Conservation (phyloP, 2,113 vertebrate species). For the Pleuronectes platessa region DNA sequence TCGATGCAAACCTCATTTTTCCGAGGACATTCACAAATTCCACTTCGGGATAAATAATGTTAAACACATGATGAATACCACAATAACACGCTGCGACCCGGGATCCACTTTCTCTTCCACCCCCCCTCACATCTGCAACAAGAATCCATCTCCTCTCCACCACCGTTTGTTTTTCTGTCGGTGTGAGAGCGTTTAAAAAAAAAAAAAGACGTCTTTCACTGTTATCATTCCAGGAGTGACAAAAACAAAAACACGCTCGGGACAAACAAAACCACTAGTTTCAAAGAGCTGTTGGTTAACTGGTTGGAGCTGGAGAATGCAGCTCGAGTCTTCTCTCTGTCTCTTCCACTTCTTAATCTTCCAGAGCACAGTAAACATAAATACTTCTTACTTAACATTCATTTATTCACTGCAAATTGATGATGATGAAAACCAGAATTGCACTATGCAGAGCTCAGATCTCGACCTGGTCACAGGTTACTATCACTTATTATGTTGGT, state of each 20-base stretch:
- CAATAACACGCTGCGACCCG: not conserved
- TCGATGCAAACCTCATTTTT: slow-evolving; percentile 9
- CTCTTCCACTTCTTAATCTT: not conserved
- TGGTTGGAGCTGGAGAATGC: slow-evolving; percentile 23
- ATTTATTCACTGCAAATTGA: not conserved
- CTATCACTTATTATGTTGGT: no score
- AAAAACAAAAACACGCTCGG: slow-evolving; percentile 63
- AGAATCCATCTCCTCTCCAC: slow-evolving; percentile 21
- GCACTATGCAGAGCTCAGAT: no score
- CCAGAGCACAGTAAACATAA: not conserved
- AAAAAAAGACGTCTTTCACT: slow-evolving; percentile 43
- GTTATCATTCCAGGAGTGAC: slow-evolving; percentile 75
- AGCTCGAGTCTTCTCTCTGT: not conserved
- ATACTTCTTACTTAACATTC: not conserved
- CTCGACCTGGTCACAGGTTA: no score
- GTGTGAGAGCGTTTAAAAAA: slow-evolving; percentile 45
- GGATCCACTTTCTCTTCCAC: slow-evolving; percentile 12
- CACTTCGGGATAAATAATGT: slow-evolving; percentile 25
- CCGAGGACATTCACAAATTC: slow-evolving; percentile 36
- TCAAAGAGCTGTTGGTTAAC: slow-evolving; percentile 58
- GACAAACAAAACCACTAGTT: slow-evolving; percentile 66
- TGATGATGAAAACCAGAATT: no score
- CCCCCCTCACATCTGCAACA: slow-evolving; percentile 44
- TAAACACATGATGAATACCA: slow-evolving; percentile 36
- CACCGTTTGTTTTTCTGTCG: slow-evolving; percentile 53